Base-by-base conservation (phyloP, 2,113 vertebrate genomes). In the Panthera leo region DNA sequence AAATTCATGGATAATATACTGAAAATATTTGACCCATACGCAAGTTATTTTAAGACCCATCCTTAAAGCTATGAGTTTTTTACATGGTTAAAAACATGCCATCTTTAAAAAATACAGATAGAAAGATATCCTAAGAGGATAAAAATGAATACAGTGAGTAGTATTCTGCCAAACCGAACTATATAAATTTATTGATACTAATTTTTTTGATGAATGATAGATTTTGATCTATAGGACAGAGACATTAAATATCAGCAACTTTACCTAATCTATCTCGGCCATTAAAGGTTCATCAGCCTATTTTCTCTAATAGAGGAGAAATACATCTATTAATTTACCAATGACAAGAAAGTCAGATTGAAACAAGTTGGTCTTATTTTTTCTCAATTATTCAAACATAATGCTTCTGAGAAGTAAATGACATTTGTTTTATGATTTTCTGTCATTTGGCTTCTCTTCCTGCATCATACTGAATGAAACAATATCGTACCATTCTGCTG, bases 401-500 rank as follows among this genome's bases (percentile, higher is more conserved):
- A 78, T 58, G 67, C 79, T 95, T 96, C 75, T 42, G 63, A 83
- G 84, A 95, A 85, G 36, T 65, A 53, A 91, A 58, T 96, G 93
- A 83, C 95, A 93, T 84, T 90, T 84, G 76, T 96, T 97, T 97
- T 68, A 86, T 68, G 67, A 95, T 93, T 95, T 75, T 76, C 92
- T 95, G 91, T 97, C 91, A 89, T 75, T 94, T 91, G 97, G 96
- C 85, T 91, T 96, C 53, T 67, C 94, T 92, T 93, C 80, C 80
- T 68, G n/a, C 67, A 92, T 93, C 95, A 94, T 83, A 91, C 4
- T 58, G 93, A 95, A 92, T 6, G 89, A 89, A 89, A 95, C 95
- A 98, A 94, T 89, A 96, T 91, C 97, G 96, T 80, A 39, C 67
- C 91, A 65, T 73, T 87, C 95, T 96, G 97, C 93, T 96, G 96